Percentiles rank a stretch among this genome's conserved stretches.
These are phyloP conservation scores for Cheilosia soror DNA, from an alignment of 2,888 invertebrate species.

Conservation along the genomic window DNA sequence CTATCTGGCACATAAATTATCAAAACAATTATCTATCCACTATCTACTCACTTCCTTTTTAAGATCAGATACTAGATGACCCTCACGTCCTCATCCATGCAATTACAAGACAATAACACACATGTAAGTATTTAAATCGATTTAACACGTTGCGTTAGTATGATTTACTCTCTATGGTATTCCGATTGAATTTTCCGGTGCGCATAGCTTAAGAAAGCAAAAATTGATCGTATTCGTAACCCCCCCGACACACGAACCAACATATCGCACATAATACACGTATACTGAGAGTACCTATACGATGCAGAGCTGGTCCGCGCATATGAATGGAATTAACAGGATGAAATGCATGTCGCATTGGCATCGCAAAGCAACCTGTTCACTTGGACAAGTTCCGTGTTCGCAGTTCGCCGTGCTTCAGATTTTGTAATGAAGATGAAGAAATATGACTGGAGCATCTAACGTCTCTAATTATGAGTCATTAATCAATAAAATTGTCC, in stretches of 20 bases:
- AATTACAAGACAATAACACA: conserved; percentile 71
- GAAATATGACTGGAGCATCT: conserved; percentile 83
- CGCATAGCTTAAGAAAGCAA: conserved; percentile 1
- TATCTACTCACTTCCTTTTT: background rate
- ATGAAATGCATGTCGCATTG: conserved; percentile 71
- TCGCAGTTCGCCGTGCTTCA: conserved; percentile 66
- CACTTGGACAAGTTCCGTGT: conserved; percentile 75
- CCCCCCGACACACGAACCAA: conserved; percentile 46
- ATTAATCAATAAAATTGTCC: conserved; percentile 84
- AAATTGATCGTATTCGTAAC: conserved; percentile 39
- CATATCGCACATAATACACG: conserved; percentile 72
- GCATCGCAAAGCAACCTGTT: conserved; percentile 69
- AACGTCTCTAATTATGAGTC: conserved; percentile 84
- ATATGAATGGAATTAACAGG: conserved; percentile 69
- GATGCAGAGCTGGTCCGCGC: conserved; percentile 41
- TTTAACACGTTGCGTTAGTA: conserved; percentile 73
- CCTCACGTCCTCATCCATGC: conserved; percentile 62
- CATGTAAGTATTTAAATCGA: conserved; percentile 69
- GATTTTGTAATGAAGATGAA: conserved; percentile 78
- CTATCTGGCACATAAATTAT: background rate
- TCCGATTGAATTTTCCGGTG: conserved; percentile 54
- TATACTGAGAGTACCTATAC: background rate
- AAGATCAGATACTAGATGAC: conserved; percentile 39
- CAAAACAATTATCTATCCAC: conserved; percentile 27
- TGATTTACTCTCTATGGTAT: conserved; percentile 60